Evolutionary conservation across 2,888 invertebrate genomes (phyloP), one percentile per base, ranked within the genome.

Genomic region (Troilus luridus): DNA sequence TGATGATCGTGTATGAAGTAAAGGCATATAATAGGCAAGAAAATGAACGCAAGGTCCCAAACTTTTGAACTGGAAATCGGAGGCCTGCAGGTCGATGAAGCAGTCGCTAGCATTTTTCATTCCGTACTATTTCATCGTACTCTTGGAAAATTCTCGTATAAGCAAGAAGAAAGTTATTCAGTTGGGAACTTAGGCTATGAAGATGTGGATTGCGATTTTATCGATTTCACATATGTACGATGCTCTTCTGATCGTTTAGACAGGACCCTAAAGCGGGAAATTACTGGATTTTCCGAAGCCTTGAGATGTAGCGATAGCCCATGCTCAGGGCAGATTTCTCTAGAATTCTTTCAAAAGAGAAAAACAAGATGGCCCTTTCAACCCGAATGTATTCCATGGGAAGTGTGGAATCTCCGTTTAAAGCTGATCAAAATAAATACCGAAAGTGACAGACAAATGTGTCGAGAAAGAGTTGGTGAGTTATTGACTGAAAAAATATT

Each of bases 181-280:
- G 97, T 99, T 93, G 99, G 99, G 90, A 98, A 98, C 1, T 96
- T 99, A 91, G 99, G 99, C 92, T 98, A 98, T 94, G 97, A 98
- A 93, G 99, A 99, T 94, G 98, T 99, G 67, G 98, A 99, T 94
- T 99, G 99, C 95, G 98, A 99, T 94, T 98, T 98, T 94, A 97
- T 99, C 93, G 99, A 99, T 95, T 97, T 99, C 94, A 99, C 99
- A 12, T 99, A 99, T 95, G 99, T 96, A 94, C 94, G 98, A 94
- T 98, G 98, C 95, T 97, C 98, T 92, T 98, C 98, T 62, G 96
- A 96, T n/a, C 95, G 95, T 90, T 95, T 98, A 88, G 96, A 96
- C 92, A 96, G 96, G 93, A 96, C 95, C 93, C 95, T 97, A 93
- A 97, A 96, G 94, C 96, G 95, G 92, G 97, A 97, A 94, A 97